These are phyloP conservation scores for Amphiprion clarkii DNA, from an alignment of 2,797 vertebrate genomes.

Conservation along the genomic window DNA sequence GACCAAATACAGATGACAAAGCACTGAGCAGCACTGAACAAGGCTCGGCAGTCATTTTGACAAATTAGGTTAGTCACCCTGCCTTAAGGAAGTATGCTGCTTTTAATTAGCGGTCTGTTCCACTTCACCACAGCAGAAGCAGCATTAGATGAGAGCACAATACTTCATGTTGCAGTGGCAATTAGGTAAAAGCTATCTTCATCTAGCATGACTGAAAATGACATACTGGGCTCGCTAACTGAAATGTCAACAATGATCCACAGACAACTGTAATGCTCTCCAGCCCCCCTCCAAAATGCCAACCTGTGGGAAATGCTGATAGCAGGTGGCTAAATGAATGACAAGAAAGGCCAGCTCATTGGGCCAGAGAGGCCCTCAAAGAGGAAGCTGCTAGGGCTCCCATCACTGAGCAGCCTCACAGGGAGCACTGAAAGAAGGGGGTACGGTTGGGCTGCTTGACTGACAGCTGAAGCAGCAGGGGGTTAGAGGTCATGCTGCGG, in stretches of 20 bases:
- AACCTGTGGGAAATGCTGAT: constrained; percentile 30
- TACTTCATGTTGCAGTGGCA: neutral
- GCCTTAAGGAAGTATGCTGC: constrained; percentile 6
- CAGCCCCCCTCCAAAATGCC: constrained; percentile 29
- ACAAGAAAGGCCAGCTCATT: constrained; percentile 35
- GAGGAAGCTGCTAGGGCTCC: constrained; percentile 25
- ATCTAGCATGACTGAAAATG: constrained; percentile 14
- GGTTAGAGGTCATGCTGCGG: constrained; percentile 69
- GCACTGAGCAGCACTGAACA: neutral
- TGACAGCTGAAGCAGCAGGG: constrained; percentile 69
- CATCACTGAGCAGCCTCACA: constrained; percentile 36
- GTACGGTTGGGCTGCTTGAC: constrained; percentile 49
- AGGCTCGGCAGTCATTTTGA: constrained; percentile 9
- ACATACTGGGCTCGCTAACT: constrained; percentile 13
- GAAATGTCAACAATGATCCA: constrained; percentile 50
- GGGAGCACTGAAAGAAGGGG: neutral
- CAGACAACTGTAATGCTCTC: constrained; percentile 9
- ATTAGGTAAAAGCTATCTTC: constrained; percentile 13
- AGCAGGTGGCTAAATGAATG: constrained; percentile 46
- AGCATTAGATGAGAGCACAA: neutral
- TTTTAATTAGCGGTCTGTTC: constrained; percentile 28
- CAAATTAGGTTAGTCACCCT: constrained; percentile 1
- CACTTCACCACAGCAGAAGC: constrained; percentile 18
- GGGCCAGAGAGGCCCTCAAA: constrained; percentile 18
- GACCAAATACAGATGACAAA: constrained; percentile 8